Percentiles rank a stretch among this genome's conserved stretches.
These are phyloP conservation scores for Limenitis camilla DNA, from an alignment of 2,888 invertebrate genomes.

Conservation along the genomic window DNA sequence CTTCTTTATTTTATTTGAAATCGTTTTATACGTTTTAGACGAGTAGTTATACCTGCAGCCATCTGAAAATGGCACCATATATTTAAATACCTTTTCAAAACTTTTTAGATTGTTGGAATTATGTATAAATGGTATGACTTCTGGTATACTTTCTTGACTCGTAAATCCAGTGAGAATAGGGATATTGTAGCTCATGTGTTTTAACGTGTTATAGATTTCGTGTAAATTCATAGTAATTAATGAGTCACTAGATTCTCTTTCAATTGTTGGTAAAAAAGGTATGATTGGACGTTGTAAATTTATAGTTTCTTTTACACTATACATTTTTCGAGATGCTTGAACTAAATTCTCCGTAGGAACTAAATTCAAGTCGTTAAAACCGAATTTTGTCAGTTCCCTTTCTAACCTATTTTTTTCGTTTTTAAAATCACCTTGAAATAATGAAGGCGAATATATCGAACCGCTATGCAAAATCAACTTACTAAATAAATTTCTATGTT, in stretches of 20 bases:
- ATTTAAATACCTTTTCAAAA: slow-evolving; percentile 48
- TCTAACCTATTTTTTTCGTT: slow-evolving; percentile 42
- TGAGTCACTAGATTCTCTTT: slow-evolving; percentile 38
- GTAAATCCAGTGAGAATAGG: slow-evolving; percentile 68
- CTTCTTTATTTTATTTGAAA: slow-evolving; percentile 44
- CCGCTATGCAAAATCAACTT: slow-evolving; percentile 66
- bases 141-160: slow-evolving; percentile 65
- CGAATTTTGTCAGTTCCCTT: slow-evolving; percentile 36
- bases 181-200: slow-evolving; percentile 29
- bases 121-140: slow-evolving; percentile 56
- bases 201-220: slow-evolving; percentile 28
- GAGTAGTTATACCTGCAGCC: slow-evolving; percentile 47
- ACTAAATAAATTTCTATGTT: slow-evolving; percentile 49
- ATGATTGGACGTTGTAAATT: slow-evolving; percentile 53
- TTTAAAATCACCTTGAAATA: slow-evolving; percentile 42
- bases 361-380: slow-evolving; percentile 29
- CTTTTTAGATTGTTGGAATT: slow-evolving; percentile 47
- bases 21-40: slow-evolving; percentile 37
- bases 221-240: slow-evolving; percentile 36
- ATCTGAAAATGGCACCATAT: slow-evolving; percentile 55
- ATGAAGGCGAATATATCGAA: slow-evolving; percentile 49
- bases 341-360: slow-evolving; percentile 45
- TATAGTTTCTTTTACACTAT: slow-evolving; percentile 43
- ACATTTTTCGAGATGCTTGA: slow-evolving; percentile 45
- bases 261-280: slow-evolving; percentile 55